These are phyloP conservation scores for Pogonomyrmex barbatus DNA, from an alignment of 1,140 invertebrate species.

Conservation along the genomic window DNA sequence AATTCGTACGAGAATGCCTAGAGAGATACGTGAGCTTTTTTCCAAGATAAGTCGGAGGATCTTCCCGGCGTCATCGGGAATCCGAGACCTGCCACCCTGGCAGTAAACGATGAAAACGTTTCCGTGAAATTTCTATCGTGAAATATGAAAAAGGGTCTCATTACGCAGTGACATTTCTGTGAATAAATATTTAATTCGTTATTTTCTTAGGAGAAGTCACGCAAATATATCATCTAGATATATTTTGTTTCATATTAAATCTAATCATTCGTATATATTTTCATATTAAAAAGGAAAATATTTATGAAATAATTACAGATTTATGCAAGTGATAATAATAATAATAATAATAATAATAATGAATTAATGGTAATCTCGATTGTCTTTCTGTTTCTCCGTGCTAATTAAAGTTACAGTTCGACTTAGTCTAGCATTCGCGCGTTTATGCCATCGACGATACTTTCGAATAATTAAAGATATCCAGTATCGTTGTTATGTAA, in stretches of 20 bases:
- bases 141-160: background rate
- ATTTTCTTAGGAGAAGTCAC: background rate
- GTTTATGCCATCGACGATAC: background rate
- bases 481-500: background rate
- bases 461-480: background rate
- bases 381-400: background rate
- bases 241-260: background rate
- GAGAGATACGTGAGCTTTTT: constrained; percentile 41
- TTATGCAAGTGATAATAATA: background rate
- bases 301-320: background rate
- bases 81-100: background rate
- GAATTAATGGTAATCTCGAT: background rate
- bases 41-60: background rate
- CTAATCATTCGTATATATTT: background rate
- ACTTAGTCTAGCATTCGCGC: background rate
- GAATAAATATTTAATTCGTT: background rate
- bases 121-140: background rate
- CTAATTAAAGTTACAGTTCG: background rate
- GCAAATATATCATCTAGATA: background rate
- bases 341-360: background rate
- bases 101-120: background rate
- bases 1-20: constrained; percentile 39
- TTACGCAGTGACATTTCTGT: background rate
- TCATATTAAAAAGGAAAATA: background rate
- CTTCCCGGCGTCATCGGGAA: background rate